These are phyloP conservation scores for Alloscopus bannaensis DNA, from an alignment of 2,888 invertebrate species.

Conservation along the genomic window DNA sequence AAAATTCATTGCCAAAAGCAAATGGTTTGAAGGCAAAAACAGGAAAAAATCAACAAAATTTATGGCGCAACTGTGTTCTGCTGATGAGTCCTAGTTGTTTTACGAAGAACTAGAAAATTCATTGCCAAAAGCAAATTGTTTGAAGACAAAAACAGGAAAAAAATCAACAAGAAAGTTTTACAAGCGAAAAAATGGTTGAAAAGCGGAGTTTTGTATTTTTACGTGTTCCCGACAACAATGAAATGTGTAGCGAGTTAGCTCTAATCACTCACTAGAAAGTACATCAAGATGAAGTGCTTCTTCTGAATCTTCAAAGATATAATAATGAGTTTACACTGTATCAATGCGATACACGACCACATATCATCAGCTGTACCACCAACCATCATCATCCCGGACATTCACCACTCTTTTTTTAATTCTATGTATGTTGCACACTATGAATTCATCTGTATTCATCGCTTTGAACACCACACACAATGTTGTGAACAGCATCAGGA, in stretches of 20 bases:
- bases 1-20: slow-evolving; percentile 28
- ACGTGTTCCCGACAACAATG: slow-evolving; percentile 19
- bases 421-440: background rate
- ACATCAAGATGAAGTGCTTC: slow-evolving; percentile 44
- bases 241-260: slow-evolving; percentile 9
- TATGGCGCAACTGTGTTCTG: no score
- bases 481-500: slow-evolving; percentile 33
- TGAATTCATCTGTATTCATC: no score
- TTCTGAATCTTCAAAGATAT: no score
- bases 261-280: slow-evolving; percentile 52
- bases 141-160: background rate
- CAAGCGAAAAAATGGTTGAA: background rate
- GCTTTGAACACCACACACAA: background rate
- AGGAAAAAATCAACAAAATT: background rate
- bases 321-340: no score
- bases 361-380: background rate
- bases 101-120: slow-evolving; percentile 13
- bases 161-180: background rate
- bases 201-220: slow-evolving; percentile 13
- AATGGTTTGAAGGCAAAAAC: background rate
- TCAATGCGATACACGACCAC: no score
- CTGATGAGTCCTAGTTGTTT: background rate
- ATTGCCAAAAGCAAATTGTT: slow-evolving; percentile 23
- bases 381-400: background rate
- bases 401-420: background rate